Evolutionary conservation across 2,888 invertebrate species (phyloP).

Genomic region (Ganaspis brasiliensis): DNA sequence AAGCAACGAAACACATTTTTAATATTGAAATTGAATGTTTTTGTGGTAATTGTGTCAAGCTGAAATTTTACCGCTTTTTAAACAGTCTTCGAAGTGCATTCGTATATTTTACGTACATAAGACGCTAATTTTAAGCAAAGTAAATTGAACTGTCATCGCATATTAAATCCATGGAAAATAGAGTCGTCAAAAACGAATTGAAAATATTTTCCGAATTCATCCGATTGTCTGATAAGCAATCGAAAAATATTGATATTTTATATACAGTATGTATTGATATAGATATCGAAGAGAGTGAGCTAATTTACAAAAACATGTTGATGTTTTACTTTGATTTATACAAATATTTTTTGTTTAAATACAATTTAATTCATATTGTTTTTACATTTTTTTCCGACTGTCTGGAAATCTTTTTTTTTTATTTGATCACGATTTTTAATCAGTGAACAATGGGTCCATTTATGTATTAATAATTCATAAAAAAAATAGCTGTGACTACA

Average conservation of each 20-base stretch:
- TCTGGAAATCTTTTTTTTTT: constrained; percentile 3
- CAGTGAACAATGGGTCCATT: constrained; percentile 41
- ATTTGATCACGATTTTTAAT: constrained; percentile 11
- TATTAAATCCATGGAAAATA: constrained; percentile 16
- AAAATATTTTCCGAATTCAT: constrained; percentile 33
- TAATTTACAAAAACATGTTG: constrained; percentile 30
- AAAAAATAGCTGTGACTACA: constrained; percentile 19
- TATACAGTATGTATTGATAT: constrained; percentile 40
- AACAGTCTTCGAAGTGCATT: constrained; percentile 25
- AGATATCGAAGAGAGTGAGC: constrained; percentile 38
- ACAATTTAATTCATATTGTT: too few relatives aligned
- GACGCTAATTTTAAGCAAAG: constrained; percentile 18
- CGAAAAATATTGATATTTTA: constrained; percentile 42
- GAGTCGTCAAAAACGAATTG: constrained; percentile 15
- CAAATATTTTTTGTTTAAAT: not conserved
- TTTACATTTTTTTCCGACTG: too few relatives aligned
- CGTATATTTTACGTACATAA: constrained; percentile 12
- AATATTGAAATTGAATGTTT: too few relatives aligned
- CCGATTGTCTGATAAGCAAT: not conserved
- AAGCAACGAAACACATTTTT: too few relatives aligned
- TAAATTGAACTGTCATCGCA: constrained; percentile 11
- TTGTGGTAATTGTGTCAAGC: too few relatives aligned
- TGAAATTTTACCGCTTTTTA: not conserved
- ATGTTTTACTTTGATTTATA: constrained; percentile 19
- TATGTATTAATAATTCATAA: constrained; percentile 26